Evolutionary conservation across 2,113 vertebrate species (phyloP), one percentile per base, ranked within the genome.

Genomic region (Perca flavescens): DNA sequence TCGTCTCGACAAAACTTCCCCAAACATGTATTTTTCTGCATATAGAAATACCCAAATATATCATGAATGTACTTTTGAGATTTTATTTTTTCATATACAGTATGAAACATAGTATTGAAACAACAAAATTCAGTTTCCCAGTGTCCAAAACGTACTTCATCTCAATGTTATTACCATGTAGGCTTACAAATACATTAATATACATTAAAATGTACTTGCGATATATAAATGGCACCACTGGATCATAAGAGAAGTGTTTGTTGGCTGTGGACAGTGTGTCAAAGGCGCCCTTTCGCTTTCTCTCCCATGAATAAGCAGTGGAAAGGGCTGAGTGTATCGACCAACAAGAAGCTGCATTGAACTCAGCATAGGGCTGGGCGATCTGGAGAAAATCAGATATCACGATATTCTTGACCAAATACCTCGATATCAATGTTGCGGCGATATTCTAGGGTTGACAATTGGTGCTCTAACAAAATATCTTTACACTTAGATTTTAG

Each of bases 251-350:
- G 12, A 40, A 22, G 34, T 9, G 4, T n/a, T 9, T 61, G 5
- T 13, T 22, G 17, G 17, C 16, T 40, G 36, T 34, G 0, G 16
- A n/a, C 17, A 22, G 40, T 28, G 25, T 50, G 43, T 70, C 54
- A 65, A 12, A 65, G 5, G 21, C 4, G 0, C 3, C 4, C 49
- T 74, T 84, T 80, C 40, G 9, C 57, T 76, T 80, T 77, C 40
- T 53, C 57, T 78, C 6, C 36, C 40, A n/a, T 21, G 13, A 77
- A 40, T 46, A 22, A 82, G 28, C 36, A 50, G n/a, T 77, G 28
- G 60, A 12, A 52, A 10, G 0, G 21, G 10, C 50, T 46, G 57
- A 1, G 1, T 62, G 60, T 43, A 21, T 36, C 16, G 2, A 40
- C 47, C 49, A 25, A 36, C 36, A 36, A 12, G 14, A 40, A 19